A percentile compares a stretch with the other conserved stretches of the same genome.
These are phyloP conservation scores for Pachycephus smyrnensis DNA, from an alignment of 2,888 invertebrate genomes.

Conservation along the genomic window DNA sequence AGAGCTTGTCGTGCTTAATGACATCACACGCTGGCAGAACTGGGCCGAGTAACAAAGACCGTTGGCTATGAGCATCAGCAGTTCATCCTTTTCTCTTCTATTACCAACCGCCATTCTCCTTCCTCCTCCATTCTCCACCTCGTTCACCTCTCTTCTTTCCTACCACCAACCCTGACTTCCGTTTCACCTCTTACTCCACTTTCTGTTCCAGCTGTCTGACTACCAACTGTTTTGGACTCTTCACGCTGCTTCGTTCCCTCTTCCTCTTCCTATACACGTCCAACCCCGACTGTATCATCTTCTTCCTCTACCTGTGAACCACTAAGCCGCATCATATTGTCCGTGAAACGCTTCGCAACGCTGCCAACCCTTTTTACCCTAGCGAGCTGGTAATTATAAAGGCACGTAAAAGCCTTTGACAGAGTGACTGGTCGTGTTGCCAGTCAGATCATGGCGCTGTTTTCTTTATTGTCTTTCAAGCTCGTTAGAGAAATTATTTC, in stretches of 20 bases:
- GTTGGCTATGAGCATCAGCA: neutral
- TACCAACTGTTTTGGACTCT: neutral
- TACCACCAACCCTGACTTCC: neutral
- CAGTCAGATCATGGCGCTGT: neutral
- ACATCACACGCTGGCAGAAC: constrained; percentile 16
- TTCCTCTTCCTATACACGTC: neutral
- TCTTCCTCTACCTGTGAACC: neutral
- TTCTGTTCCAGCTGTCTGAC: neutral
- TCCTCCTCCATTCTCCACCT: too few species aligned
- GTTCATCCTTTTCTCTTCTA: neutral
- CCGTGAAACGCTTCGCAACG: neutral
- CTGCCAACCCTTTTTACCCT: neutral
- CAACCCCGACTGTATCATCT: neutral
- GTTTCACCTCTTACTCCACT: neutral
- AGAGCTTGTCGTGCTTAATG: constrained; percentile 18
- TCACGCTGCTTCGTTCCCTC: neutral
- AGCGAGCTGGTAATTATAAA: neutral
- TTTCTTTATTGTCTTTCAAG: neutral
- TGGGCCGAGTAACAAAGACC: constrained; percentile 16
- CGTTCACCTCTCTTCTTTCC: too few species aligned
- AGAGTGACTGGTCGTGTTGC: neutral
- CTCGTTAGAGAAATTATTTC: neutral
- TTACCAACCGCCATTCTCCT: neutral
- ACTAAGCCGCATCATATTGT: neutral
- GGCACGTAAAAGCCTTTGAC: neutral